Conservation (phyloP, 53 echinoderm and acorn worm genomes). For the Actinopyga echinites region DNA sequence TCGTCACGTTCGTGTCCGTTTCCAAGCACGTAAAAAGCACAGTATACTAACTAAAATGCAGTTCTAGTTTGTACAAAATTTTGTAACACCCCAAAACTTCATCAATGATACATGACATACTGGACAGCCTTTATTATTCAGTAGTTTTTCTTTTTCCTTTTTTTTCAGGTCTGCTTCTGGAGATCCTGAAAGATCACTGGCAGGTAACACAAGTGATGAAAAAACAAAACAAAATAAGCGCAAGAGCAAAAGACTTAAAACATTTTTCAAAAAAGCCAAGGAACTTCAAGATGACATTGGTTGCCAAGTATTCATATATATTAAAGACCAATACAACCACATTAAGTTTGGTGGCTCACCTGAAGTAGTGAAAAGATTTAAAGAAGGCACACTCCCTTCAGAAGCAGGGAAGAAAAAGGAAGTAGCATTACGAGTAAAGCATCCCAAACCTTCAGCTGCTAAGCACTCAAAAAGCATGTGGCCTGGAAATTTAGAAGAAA, state of each 20-base stretch:
- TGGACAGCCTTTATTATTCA: no score
- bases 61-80: no score
- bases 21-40: no score
- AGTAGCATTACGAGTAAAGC: neutral
- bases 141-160: no score
- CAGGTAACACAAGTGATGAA: no score
- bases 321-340: neutral
- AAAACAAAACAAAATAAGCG: neutral
- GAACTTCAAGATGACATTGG: neutral
- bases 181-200: no score
- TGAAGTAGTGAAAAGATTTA: neutral
- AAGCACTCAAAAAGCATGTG: neutral
- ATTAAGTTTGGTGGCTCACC: neutral
- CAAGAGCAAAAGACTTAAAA: neutral
- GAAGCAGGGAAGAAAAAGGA: neutral
- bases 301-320: neutral
- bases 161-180: no score
- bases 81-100: no score
- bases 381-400: neutral
- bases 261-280: slow-evolving; percentile 4
- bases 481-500: neutral
- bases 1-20: no score
- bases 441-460: neutral
- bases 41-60: no score
- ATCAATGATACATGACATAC: no score